phyloP scores from a whole-genome alignment of 2,888 invertebrate species.

The Eulithis prunata region DNA sequence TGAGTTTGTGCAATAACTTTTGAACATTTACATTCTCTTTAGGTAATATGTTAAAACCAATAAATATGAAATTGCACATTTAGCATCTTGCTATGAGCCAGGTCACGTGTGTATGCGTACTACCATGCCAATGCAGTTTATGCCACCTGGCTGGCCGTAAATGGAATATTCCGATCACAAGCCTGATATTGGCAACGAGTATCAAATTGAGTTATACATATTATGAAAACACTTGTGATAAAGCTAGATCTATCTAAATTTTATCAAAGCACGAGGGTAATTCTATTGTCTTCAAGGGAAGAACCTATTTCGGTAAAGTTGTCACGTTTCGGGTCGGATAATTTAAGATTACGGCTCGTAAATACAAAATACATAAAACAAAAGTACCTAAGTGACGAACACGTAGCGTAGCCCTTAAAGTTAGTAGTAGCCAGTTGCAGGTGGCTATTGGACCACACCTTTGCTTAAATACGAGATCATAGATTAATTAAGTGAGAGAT shows the following conservation, averaged over 20 bases:
- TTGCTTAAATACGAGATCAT: slow-evolving; percentile 39
- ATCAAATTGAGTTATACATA: slow-evolving; percentile 22
- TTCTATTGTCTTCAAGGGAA: slow-evolving; percentile 38
- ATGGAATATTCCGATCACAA: slow-evolving; percentile 11
- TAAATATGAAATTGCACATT: too few relatives aligned
- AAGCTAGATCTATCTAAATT: slow-evolving; percentile 25
- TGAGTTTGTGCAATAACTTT: too few relatives aligned
- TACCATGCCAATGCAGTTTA: slow-evolving; percentile 14
- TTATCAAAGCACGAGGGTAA: slow-evolving; percentile 34
- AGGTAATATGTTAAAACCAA: too few relatives aligned
- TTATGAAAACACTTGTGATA: slow-evolving; percentile 12
- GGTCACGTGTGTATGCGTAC: slow-evolving; percentile 12
- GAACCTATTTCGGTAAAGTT: slow-evolving; percentile 49
- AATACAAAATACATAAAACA: slow-evolving; percentile 59
- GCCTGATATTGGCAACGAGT: slow-evolving; percentile 14
- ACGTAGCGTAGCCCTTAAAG: slow-evolving; percentile 48
- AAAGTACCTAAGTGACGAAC: slow-evolving; percentile 48
- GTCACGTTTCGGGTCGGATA: slow-evolving; percentile 59
- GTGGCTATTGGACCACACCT: slow-evolving; percentile 23
- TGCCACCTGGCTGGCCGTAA: slow-evolving; percentile 17
- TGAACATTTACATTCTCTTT: too few relatives aligned
- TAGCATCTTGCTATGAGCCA: not conserved
- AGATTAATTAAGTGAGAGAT: too few relatives aligned
- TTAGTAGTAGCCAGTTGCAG: slow-evolving; percentile 41
- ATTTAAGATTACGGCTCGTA: slow-evolving; percentile 58